Evolutionary conservation across 2,113 vertebrate genomes (phyloP), one percentile per base, ranked within the genome.

Genomic region (Callopanchax toddi): DNA sequence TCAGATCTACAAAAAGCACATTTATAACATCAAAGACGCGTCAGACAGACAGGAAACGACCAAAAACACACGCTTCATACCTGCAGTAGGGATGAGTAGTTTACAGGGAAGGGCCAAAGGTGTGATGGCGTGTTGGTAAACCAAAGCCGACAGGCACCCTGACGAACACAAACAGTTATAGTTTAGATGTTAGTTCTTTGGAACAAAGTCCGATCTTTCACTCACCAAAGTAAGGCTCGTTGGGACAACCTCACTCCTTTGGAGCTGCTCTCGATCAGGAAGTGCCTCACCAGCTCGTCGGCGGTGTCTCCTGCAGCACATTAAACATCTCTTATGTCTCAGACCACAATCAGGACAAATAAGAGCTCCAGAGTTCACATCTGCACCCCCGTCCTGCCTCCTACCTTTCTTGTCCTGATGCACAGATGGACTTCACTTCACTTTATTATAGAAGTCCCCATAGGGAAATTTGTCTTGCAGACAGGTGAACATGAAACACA

Each of bases 51-150:
- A 22, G 45, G 10, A 22, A 46, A 13, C 36, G 36, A 12, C 3
- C 36, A 12, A n/a, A 18, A 40, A 1, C 37, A 42, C n/a, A 18
- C 9, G 20, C 3, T 26, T 29, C 71, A 22, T 39, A 98, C 97
- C 97, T 95, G 93, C 91, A 76, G 94, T 92, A 40, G 97, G 97
- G 88, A 98, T 96, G 69, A 98, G 93, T 57, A 99, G 92, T 82
- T 97, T 99, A 90, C 97, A 99, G 63, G 97, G 97, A 65, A 99
- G 88, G 37, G 97, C 97, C 91, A 98, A 85, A 0, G 97, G 97
- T 11, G 95, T 98, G 90, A 99, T 96, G 49, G 96, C 97, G 86
- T 99, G 97, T 87, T 99, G 97, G 89, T 99, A 99, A 45, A 99
- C 97, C 88, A 99, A 85, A 0, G 97, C 97, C 0, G 97, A 99